Evolutionary conservation across 1,140 invertebrate genomes (phyloP).

Genomic region (Zaprionus ghesquierei): DNA sequence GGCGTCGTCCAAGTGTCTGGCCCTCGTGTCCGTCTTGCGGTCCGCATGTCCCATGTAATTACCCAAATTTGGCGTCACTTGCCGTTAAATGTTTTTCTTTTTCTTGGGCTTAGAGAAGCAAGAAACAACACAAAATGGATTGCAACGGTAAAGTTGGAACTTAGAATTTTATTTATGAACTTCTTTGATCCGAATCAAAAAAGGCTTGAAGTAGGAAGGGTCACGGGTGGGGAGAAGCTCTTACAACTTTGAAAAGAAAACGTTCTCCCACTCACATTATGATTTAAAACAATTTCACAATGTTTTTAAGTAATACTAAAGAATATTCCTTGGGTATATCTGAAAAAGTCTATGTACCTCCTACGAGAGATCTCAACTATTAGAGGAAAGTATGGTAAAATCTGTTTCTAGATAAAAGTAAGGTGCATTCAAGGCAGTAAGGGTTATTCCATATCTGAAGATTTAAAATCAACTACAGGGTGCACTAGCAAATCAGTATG

Average conservation of each 20-base stretch:
- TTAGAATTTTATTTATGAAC: conserved; percentile 62
- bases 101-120: conserved; percentile 7
- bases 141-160: conserved; percentile 59
- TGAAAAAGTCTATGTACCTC: too few relatives aligned
- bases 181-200: neutral
- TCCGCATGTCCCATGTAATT: conserved; percentile 57
- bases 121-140: conserved; percentile 29
- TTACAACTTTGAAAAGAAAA: neutral
- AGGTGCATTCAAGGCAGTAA: too few relatives aligned
- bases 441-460: too few relatives aligned
- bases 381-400: too few relatives aligned
- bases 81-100: conserved; percentile 66
- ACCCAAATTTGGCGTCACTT: conserved; percentile 79
- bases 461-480: neutral
- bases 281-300: too few relatives aligned
- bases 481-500: neutral
- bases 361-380: too few relatives aligned
- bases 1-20: neutral
- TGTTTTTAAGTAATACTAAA: too few relatives aligned
- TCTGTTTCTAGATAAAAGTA: too few relatives aligned
- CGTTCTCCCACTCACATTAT: neutral
- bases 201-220: neutral
- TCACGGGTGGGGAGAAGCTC: neutral
- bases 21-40: neutral
- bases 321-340: too few relatives aligned